Conservation (phyloP, 2,888 invertebrate species). For the Cataglyphis altisquamis region DNA sequence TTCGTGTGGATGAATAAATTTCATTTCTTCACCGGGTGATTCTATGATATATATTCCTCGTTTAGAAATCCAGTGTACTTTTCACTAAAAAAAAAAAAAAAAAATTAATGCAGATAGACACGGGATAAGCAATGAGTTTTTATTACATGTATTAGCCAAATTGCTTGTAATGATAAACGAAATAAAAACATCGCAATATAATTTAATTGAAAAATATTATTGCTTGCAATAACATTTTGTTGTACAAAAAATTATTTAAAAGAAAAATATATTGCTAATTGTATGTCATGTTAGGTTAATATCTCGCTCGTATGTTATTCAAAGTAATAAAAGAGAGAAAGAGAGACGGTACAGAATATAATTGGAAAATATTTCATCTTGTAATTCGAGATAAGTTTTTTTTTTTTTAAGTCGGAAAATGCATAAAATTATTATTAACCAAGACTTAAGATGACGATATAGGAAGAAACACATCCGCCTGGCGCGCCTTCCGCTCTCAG, state of each 20-base stretch:
- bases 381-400: neutral
- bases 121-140: neutral
- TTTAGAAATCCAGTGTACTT: neutral
- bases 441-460: neutral
- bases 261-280: neutral
- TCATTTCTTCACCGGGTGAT: neutral
- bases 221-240: neutral
- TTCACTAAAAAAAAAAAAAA: neutral
- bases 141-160: neutral
- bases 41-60: neutral
- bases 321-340: neutral
- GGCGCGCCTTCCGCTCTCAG: slow-evolving; percentile 59
- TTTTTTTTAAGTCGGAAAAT: too few species aligned
- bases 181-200: neutral
- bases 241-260: neutral
- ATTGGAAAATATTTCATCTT: neutral
- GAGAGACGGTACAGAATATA: neutral
- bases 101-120: neutral
- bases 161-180: neutral
- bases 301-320: neutral
- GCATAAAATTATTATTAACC: neutral
- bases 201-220: slow-evolving; percentile 5
- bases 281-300: neutral
- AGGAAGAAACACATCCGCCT: neutral
- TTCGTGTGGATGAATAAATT: slow-evolving; percentile 33